Base-by-base conservation (phyloP, 1,140 invertebrate species). In the Conopomorpha cramerella region DNA sequence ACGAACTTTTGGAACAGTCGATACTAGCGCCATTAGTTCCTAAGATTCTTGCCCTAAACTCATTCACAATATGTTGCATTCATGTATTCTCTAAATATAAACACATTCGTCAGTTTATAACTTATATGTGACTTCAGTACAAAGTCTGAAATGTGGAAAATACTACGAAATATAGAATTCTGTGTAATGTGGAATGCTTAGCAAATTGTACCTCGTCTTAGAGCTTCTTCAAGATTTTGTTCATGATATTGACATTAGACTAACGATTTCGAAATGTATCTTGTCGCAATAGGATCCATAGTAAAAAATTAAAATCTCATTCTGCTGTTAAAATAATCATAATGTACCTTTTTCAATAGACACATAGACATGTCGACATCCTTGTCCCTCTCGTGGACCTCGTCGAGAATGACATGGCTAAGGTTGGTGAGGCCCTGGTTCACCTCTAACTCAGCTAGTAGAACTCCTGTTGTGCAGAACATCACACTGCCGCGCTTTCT, bases 401-500 rank as follows among this genome's bases (percentile, higher is more conserved):
- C 91, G 56, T 93, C 91, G 7, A 93, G 49, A 31, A 93, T 85
- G 2, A 93, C 63, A 53, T 92, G 88, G 34, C 87, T 91, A 26
- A 83, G 81, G 25, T 78, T 68, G 28, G 62, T 78, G 26, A 93
- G 63, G n/a, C 82, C 73, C n/a, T 89, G 87, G 72, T 92, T 86
- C 2, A 63, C 55, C 73, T 91, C 86, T 54, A 93, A 79, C 26
- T 84, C 81, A 55, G 88, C 82, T 28, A 92, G 55, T 11, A 93
- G 57, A 29, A 92, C 81, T 4, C 88, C 91, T 2, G 89, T 91
- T 0, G 91, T 93, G 55, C 92, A 95, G 64, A 89, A 97, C 30
- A 90, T 66, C 36, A 99, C 91, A 14, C 88, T 89, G 7, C 89
- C 95, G 41, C 82, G 78, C 0, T 82, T 61, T 39, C 92, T 78